phyloP scores from a whole-genome alignment of 2,113 vertebrate species.

The Lota lota region DNA sequence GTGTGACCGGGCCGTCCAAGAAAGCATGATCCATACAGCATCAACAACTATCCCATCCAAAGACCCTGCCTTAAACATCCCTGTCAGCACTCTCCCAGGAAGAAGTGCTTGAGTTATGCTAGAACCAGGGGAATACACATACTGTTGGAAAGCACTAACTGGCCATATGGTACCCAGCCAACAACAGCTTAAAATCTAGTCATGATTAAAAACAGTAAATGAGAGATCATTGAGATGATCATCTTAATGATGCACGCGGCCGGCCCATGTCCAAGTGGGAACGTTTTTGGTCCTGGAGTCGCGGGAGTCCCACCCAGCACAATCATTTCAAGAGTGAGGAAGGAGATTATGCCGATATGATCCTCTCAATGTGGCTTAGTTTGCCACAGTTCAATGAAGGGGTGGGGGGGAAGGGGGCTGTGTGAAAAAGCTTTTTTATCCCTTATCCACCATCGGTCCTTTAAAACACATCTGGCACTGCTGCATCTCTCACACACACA shows the following conservation, averaged over 20 bases:
- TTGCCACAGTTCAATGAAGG: constrained; percentile 3
- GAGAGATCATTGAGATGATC: background rate
- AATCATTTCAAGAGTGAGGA: constrained; percentile 23
- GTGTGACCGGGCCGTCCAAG: too few species aligned
- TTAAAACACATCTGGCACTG: constrained; percentile 49
- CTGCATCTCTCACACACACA: background rate
- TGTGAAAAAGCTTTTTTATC: constrained; percentile 28
- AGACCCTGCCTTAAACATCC: too few species aligned
- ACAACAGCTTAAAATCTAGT: too few species aligned
- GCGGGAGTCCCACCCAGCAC: background rate
- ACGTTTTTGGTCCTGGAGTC: constrained; percentile 6
- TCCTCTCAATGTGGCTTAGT: constrained; percentile 40
- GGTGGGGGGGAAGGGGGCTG: background rate
- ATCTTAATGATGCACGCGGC: constrained; percentile 5
- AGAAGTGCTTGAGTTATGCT: too few species aligned
- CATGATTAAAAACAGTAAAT: too few species aligned
- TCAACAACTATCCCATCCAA: too few species aligned
- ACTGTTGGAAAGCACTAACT: too few species aligned
- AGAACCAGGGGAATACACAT: too few species aligned
- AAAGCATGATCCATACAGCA: too few species aligned
- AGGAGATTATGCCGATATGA: constrained; percentile 43
- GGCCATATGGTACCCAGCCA: too few species aligned
- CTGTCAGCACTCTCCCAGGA: too few species aligned
- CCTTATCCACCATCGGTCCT: constrained; percentile 17
- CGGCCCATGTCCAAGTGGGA: background rate